Percentiles rank a stretch among this genome's conserved stretches.
Evolutionary conservation across 2,113 vertebrate genomes (phyloP).

Genomic region (Cacatua alba): DNA sequence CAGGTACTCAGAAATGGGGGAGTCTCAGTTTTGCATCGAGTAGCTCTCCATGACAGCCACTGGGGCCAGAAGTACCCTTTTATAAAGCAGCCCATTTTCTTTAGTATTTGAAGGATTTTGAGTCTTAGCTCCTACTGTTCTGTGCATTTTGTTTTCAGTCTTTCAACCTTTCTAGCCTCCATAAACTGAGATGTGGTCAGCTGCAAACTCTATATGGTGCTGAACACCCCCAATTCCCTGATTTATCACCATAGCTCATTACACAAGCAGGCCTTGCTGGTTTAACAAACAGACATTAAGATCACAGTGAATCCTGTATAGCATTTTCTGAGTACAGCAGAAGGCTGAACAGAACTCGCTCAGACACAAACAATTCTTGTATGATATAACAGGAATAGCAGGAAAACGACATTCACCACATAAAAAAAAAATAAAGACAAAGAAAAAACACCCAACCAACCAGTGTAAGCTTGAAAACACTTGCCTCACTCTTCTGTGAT

Average conservation of each 20-base stretch:
- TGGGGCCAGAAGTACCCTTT: neutral
- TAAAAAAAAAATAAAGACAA: neutral
- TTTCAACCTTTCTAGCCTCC: neutral
- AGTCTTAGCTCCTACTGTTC: neutral
- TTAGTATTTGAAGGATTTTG: neutral
- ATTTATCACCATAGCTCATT: neutral
- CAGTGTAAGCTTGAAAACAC: conserved; percentile 33
- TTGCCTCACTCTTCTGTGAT: neutral
- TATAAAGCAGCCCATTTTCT: neutral
- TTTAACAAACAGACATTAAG: neutral
- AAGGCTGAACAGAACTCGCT: conserved; percentile 26
- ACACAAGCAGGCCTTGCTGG: neutral
- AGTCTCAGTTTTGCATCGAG: neutral
- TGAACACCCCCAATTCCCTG: neutral
- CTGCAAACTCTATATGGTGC: neutral
- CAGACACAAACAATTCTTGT: neutral
- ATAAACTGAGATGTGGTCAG: neutral
- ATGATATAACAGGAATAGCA: neutral
- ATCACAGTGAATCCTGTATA: neutral
- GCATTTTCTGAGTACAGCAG: neutral
- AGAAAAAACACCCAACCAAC: neutral
- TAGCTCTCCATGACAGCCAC: accelerated
- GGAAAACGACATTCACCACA: neutral
- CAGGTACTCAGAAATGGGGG: neutral
- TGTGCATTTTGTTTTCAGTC: neutral